Evolutionary conservation across 2,888 invertebrate species (phyloP), one percentile per base, ranked within the genome.

Genomic region (Stomorhina lunata): DNA sequence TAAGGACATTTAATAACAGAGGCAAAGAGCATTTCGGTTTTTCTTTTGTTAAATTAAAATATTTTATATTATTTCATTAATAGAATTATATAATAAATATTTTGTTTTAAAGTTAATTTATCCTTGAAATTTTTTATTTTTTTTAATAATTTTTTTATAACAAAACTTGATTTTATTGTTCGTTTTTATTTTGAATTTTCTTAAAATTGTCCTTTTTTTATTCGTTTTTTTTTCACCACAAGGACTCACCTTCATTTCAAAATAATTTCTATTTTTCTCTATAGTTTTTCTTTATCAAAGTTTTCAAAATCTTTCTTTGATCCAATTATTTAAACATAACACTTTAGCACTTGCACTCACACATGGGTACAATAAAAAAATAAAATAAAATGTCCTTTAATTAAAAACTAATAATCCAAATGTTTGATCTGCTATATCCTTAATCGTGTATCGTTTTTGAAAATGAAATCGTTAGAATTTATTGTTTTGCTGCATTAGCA

Each of bases 241-340:
- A 84, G 72, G 84, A 85, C 86, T 86, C 86, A 86, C 86, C 86
- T 86, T 86, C 86, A 86, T 86, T 73, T 72, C 84, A 75, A 78
- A 84, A 84, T 72, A 57, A 12, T 68, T 73, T 10, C n/a, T 10
- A 61, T 63, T 37, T 27, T 34, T 72, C 3, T 40, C 7, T 55
- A 32, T 34, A 32, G 32, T 45, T 48, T 57, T 66, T 27, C 34
- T 69, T 63, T 40, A 10, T 27, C 15, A 17, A 10, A 40, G 22
- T 45, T 43, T 34, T 48, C n/a, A 20, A 9, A 55, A n/a, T 32
- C 40, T 63, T 40, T 34, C 43, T 63, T 45, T 27, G 7, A 22
- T 34, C 3, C 25, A 57, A 59, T 10, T 9, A 43, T 55, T 20
- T 65, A 20, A 69, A 63, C 73, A 55, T 50, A 79, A 37, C 12